A percentile compares a stretch with the other conserved stretches of the same genome.
Conservation (phyloP, 2,797 vertebrate genomes). For the Cirrhinus mrigala region DNA sequence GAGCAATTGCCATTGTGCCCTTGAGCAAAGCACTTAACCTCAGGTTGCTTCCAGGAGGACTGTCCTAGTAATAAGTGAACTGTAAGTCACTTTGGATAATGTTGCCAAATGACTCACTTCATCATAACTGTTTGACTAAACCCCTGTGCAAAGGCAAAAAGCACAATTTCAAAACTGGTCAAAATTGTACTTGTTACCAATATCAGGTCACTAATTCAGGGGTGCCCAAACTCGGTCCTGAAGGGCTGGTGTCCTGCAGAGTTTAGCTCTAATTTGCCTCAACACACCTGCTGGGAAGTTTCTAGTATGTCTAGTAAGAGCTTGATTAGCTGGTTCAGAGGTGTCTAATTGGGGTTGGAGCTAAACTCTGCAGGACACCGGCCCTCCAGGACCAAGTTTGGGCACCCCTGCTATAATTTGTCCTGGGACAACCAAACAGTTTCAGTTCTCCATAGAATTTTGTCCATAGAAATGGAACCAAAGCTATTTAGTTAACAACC, state of each 20-base stretch:
- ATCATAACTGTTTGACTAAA: background rate
- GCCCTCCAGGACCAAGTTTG: no score
- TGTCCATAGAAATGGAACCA: no score
- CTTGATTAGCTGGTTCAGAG: no score
- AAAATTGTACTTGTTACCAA: background rate
- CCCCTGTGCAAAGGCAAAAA: background rate
- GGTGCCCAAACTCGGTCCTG: no score
- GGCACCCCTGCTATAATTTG: background rate
- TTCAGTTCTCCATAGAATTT: background rate
- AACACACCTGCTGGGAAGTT: no score
- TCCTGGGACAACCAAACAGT: background rate
- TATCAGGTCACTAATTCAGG: background rate
- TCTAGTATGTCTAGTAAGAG: no score
- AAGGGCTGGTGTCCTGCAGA: no score
- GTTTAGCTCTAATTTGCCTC: no score
- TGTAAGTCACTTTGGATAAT: constrained; percentile 18
- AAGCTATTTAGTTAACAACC: background rate
- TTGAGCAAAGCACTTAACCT: constrained; percentile 22
- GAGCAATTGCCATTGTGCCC: background rate
- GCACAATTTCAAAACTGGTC: no score
- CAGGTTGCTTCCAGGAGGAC: background rate
- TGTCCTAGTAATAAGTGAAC: constrained; percentile 18
- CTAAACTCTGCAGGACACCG: no score
- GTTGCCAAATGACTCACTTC: background rate
- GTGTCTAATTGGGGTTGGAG: no score